Conservation (phyloP, 1,140 invertebrate species). For the Aphelinus certus region DNA sequence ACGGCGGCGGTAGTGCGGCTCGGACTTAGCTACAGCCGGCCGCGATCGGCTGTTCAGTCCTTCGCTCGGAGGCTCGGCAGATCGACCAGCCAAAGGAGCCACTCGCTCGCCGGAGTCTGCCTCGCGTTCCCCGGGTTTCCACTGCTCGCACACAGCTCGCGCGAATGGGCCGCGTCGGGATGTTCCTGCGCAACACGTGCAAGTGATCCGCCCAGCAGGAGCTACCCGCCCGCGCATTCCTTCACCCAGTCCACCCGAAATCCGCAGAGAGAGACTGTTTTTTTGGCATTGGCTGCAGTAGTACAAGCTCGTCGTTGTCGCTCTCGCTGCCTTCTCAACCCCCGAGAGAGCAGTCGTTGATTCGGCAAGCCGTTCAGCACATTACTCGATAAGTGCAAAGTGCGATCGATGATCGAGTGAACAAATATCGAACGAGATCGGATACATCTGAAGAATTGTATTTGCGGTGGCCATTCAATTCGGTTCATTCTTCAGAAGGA, state of each 20-base stretch:
- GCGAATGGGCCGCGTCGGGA: no score
- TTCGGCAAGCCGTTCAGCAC: no score
- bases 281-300: neutral
- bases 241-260: no score
- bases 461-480: no score
- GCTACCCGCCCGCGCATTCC: no score
- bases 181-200: neutral
- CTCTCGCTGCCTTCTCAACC: no score
- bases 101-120: neutral
- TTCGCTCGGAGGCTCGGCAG: conserved; percentile 29
- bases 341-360: no score
- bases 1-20: neutral
- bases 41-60: conserved; percentile 28
- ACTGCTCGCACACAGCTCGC: neutral
- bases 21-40: neutral
- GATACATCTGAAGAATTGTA: no score
- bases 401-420: conserved; percentile 16
- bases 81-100: conserved; percentile 1
- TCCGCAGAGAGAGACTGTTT: neutral
- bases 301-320: neutral
- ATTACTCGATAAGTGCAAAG: neutral
- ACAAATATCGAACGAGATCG: neutral
- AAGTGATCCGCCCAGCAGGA: neutral
- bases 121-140: neutral
- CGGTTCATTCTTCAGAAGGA: no score